Base-by-base conservation (phyloP, 2,113 vertebrate species). In the Gadus macrocephalus region DNA sequence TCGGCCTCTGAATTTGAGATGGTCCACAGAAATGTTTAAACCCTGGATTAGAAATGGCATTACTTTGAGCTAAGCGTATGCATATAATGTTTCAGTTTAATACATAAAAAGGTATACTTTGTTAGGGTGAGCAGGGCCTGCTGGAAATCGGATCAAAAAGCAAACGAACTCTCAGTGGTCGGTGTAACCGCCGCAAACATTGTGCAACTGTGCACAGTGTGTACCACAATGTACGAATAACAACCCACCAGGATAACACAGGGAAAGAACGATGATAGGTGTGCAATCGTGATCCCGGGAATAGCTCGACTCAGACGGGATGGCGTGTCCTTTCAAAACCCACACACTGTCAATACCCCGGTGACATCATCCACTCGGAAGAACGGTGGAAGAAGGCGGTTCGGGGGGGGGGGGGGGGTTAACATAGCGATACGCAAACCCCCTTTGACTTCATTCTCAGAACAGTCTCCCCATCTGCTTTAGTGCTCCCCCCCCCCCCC, bases 271-370 rank as follows among this genome's bases (percentile, higher is more conserved):
- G 77, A 87, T 79, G 82, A 71, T 38, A 58, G 63, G 62, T 49
- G 71, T 55, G 19, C 22, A 49, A 53, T 72, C 55, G 42, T 56
- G 62, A 71, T 78, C 79, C 75, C 62, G 42, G 27, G 64, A 78
- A 62, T 53, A 66, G 66, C 64, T 28, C 20, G 38, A 7, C 14
- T 19, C 64, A 0, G 38, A 65, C 4, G 38, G 59, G 17, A 56
- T 67, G 72, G 69, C 65, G 28, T 76, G 81, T 28, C 3, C 14
- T 84, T 76, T 74, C 63, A 66, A 66, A 80, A 86, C 81, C 66
- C 86, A 83, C 78, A 83, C 86, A 83, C 78, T 81, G 70, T 67
- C 70, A 62, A 83, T 66, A 83, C 75, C 75, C 62, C n/a, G 67
- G 65, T 53, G 66, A 67, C 76, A 74, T 67, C 42, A 60, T 22